phyloP scores from a whole-genome alignment of 2,113 vertebrate genomes.

The Odontesthes bonariensis region DNA sequence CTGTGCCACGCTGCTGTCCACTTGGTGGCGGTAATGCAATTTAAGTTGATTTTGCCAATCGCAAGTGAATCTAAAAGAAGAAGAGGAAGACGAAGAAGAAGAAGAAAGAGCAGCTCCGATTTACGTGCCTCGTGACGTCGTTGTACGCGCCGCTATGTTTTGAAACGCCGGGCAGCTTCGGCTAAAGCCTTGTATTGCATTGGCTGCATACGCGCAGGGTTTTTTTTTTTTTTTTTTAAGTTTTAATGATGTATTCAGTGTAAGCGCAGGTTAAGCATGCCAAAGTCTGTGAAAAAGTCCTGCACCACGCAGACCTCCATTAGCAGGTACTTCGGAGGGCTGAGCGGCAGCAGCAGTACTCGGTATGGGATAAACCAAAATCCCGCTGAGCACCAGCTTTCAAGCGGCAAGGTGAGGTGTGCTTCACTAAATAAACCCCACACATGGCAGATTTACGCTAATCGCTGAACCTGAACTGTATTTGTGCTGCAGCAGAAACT shows the following conservation, averaged over 20 bases:
- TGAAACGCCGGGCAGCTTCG: slow-evolving; percentile 15
- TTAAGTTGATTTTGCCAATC: no score
- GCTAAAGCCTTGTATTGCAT: background rate
- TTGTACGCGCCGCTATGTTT: slow-evolving; percentile 57
- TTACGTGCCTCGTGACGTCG: slow-evolving; percentile 50
- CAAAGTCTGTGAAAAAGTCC: slow-evolving; percentile 74
- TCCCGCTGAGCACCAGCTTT: slow-evolving; percentile 19
- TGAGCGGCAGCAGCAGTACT: slow-evolving; percentile 31
- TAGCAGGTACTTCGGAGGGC: slow-evolving; percentile 83
- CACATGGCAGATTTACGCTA: background rate
- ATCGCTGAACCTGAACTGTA: background rate
- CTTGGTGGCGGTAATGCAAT: no score
- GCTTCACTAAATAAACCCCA: background rate
- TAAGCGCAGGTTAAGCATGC: slow-evolving; percentile 50
- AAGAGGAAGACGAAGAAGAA: background rate
- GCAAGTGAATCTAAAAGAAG: background rate
- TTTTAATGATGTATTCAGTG: background rate
- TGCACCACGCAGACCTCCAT: slow-evolving; percentile 77
- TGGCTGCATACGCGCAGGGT: rapidly evolving
- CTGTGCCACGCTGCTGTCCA: no score
- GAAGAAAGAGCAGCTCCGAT: no score
- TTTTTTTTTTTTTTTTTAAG: no score
- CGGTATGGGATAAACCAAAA: slow-evolving; percentile 34
- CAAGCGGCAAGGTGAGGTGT: slow-evolving; percentile 67
- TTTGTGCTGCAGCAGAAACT: slow-evolving; percentile 64